Conservation (phyloP, 2,888 invertebrate species). For the Geotrupes spiniger region DNA sequence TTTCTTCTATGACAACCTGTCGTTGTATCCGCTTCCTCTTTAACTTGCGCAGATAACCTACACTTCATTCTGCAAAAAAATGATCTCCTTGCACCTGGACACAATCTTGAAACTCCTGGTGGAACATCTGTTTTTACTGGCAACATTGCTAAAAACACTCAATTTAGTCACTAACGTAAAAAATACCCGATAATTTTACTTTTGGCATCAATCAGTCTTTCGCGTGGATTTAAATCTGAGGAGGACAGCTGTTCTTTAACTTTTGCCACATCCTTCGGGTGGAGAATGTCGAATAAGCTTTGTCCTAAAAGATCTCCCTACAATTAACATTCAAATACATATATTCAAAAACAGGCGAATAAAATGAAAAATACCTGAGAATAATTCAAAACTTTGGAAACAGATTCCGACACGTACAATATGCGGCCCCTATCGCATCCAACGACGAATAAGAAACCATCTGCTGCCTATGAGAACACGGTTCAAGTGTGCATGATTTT, state of each 20-base stretch:
- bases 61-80: slow-evolving; percentile 94
- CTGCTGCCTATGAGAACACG: slow-evolving; percentile 62
- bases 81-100: slow-evolving; percentile 86
- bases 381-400: slow-evolving; percentile 76
- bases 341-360: neutral
- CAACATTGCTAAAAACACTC: slow-evolving; percentile 69
- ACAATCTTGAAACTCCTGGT: slow-evolving; percentile 69
- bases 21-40: slow-evolving; percentile 69
- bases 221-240: slow-evolving; percentile 82
- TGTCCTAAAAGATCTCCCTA: slow-evolving; percentile 86
- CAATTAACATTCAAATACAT: slow-evolving; percentile 25
- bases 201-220: slow-evolving; percentile 88
- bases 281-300: slow-evolving; percentile 90
- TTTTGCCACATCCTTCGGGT: slow-evolving; percentile 92
- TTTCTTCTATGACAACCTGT: slow-evolving; percentile 65
- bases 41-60: slow-evolving; percentile 62
- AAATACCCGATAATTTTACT: slow-evolving; percentile 54
- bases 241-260: slow-evolving; percentile 93
- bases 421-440: slow-evolving; percentile 90
- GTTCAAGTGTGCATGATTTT: neutral
- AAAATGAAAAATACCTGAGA: slow-evolving; percentile 62
- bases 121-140: slow-evolving; percentile 85
- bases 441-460: slow-evolving; percentile 88
- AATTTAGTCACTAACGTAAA: neutral
- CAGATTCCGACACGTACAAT: slow-evolving; percentile 86